Percentiles rank a stretch among this genome's conserved stretches.
phyloP scores from a whole-genome alignment of 2,113 vertebrate genomes.

The Campylomormyrus tamandua region DNA sequence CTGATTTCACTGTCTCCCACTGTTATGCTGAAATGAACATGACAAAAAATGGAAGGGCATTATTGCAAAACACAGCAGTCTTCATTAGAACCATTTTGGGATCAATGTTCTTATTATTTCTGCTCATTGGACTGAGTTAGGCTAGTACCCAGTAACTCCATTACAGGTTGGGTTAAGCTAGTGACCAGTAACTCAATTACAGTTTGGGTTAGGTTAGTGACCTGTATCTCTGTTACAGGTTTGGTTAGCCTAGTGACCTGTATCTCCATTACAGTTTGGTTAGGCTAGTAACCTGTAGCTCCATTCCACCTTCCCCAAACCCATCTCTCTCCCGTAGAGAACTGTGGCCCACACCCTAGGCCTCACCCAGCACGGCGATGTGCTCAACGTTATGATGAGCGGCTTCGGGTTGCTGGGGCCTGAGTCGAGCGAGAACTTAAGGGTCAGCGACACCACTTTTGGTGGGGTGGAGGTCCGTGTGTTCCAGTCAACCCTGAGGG shows the following conservation, averaged over 20 bases:
- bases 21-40: not conserved
- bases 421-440: conserved; percentile 48
- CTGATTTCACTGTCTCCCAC: conserved; percentile 18
- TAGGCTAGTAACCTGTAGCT: not conserved
- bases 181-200: not conserved
- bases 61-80: not conserved
- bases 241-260: not conserved
- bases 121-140: not conserved
- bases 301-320: not conserved
- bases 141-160: not conserved
- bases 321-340: conserved; percentile 52
- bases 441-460: conserved; percentile 71
- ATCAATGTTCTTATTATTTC: not conserved
- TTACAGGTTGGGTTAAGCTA: not conserved
- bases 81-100: not conserved
- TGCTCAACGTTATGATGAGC: conserved; percentile 53
- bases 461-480: conserved; percentile 76
- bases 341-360: conserved; percentile 65
- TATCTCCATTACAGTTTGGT: too few relatives aligned
- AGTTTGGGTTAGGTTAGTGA: too few relatives aligned
- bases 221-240: not conserved
- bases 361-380: conserved; percentile 58
- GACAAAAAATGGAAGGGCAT: not conserved
- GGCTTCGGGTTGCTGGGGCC: conserved; percentile 54
- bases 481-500: conserved; percentile 66